Base-by-base conservation (phyloP, 2,797 vertebrate genomes). In the Cuculus canorus region DNA sequence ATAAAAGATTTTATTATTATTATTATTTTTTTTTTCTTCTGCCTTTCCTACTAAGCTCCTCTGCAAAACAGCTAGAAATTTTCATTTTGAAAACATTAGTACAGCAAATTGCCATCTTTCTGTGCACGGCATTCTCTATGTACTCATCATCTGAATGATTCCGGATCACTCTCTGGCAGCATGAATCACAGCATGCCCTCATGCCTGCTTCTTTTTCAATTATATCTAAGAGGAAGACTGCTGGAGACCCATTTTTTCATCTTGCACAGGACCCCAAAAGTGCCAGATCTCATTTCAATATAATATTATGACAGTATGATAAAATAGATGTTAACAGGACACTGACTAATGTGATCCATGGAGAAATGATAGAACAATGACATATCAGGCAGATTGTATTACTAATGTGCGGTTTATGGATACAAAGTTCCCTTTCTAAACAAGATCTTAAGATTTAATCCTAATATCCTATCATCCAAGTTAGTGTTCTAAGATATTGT, bases 201-300 rank as follows among this genome's bases (percentile, higher is more conserved):
- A 93, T 97, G 96, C 95, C 89, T 98, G 96, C 96, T 94, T 97
- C 96, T 96, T 97, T 98, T 97, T 97, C 97, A 98, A 97, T 97
- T 98, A 97, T 96, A 79, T 97, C 93, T 97, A 96, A 98, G 96
- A 97, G 96, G 94, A 97, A 97, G 94, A 96, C 96, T 97, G 95
- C 94, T 97, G 95, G 95, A 92, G 93, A 96, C 78, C 84, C 92
- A 83, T 92, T 96, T 97, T 96, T 96, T 90, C 93, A 96, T 97
- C 94, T 97, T 97, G 37, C 71, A 83, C 35, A 95, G 94, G 94
- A 97, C 93, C 93, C 96, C 90, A 96, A 97, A 96, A 96, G 95
- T 92, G 90, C 94, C 92, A 97, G 96, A 96, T 96, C 94, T 97
- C 95, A 98, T 97, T 97, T 98, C 87, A 95, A 43, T 97, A 95